Evolutionary conservation across 2,888 invertebrate genomes (phyloP), one percentile per base, ranked within the genome.

Genomic region (Apotomis turbidana): DNA sequence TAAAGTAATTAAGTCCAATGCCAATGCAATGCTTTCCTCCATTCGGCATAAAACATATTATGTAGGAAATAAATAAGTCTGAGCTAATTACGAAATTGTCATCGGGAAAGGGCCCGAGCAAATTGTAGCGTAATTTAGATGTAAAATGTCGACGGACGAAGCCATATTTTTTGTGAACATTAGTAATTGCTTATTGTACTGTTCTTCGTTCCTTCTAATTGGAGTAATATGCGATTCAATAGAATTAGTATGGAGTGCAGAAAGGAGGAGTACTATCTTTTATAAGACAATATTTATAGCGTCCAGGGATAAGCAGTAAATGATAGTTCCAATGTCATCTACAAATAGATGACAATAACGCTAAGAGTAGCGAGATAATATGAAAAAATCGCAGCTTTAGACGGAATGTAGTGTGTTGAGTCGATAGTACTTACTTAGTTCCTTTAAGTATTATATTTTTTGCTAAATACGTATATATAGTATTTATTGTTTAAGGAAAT

Each of bases 101-200:
- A 85, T 87, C 81, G 79, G 82, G 80, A 82, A 83, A 85, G 84
- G 82, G 83, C 79, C 80, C 76, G 74, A 68, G 80, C 83, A 84
- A 89, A 89, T 88, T 86, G 82, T 83, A 75, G 77, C 84, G 85
- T 86, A 89, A 89, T 90, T 90, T 86, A 88, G 86, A 87, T 80
- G 88, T 87, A 83, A 86, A 86, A 85, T 85, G 87, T 83, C 85
- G 76, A 76, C 73, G 74, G 74, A 77, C 73, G 79, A 78, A 78
- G 76, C 77, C 74, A 80, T 80, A 78, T 83, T 85, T 85, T 87
- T 86, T 85, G 79, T 80, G 80, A 81, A 83, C 82, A 83, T 81
- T 81, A 82, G 79, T 84, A 84, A 87, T 86, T 84, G 80, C 58
- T 78, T 80, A 83, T 86, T 85, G 83, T 84, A 76, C 74, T 59